Evolutionary conservation across 2,888 invertebrate species (phyloP).

Genomic region (Oscheius sp.): DNA sequence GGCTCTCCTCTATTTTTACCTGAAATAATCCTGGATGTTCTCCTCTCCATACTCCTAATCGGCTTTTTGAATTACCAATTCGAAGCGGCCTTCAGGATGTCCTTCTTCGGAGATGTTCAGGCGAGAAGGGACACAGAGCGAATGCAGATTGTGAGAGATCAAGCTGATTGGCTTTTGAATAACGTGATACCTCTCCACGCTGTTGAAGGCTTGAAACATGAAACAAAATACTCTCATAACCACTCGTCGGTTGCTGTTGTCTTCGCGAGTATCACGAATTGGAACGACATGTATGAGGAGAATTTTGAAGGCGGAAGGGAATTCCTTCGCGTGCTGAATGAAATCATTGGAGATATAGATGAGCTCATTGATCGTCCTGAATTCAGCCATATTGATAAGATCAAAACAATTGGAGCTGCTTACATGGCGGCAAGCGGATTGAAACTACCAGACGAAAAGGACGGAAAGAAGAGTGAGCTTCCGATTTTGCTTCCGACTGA

Average conservation of each 20-base stretch:
- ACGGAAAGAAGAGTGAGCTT: conserved; percentile 72
- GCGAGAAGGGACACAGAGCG: conserved; percentile 87
- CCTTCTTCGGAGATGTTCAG: conserved; percentile 90
- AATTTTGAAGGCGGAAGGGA: conserved; percentile 91
- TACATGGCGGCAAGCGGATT: conserved; percentile 97
- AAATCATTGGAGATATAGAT: conserved; percentile 93
- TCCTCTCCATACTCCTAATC: conserved; percentile 84
- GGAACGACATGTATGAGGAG: conserved; percentile 97
- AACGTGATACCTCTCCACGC: conserved; percentile 96
- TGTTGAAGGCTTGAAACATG: conserved; percentile 88
- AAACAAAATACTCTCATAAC: conserved; percentile 75
- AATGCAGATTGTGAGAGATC: conserved; percentile 86
- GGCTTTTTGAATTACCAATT: conserved; percentile 91
- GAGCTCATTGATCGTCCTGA: conserved; percentile 82
- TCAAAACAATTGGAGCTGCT: conserved; percentile 81
- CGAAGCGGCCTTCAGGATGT: conserved; percentile 89
- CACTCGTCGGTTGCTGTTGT: conserved; percentile 76
- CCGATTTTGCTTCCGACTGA: no score
- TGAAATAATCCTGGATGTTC: conserved; percentile 85
- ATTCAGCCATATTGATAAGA: conserved; percentile 83
- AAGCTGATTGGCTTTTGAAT: conserved; percentile 93
- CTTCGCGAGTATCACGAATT: conserved; percentile 94
- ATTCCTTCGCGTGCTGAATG: conserved; percentile 91
- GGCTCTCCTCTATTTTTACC: conserved; percentile 68
- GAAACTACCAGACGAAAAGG: conserved; percentile 82